phyloP scores from a whole-genome alignment of 1,140 invertebrate species.

The Himalopsyche phryganea region DNA sequence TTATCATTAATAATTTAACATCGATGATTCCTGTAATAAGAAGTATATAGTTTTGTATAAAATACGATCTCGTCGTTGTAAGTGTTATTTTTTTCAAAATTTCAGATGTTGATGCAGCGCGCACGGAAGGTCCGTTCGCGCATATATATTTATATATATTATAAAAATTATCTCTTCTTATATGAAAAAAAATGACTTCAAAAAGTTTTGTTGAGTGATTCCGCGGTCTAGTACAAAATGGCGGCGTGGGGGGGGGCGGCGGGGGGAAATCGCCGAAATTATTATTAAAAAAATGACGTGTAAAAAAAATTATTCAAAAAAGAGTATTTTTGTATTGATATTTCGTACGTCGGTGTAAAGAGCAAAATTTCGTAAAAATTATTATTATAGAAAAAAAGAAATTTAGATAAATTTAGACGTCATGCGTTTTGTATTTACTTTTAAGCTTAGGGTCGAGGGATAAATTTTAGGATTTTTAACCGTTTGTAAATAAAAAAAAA shows the following conservation, averaged over 20 bases:
- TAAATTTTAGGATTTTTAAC: slow-evolving; percentile 43
- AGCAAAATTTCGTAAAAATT: slow-evolving; percentile 54
- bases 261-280: slow-evolving; percentile 27
- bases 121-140: slow-evolving; percentile 24
- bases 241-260: slow-evolving; percentile 14
- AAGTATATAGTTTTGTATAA: slow-evolving; percentile 36
- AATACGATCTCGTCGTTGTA: slow-evolving; percentile 35
- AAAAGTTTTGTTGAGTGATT: slow-evolving; percentile 17
- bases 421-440: slow-evolving; percentile 56
- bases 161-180: slow-evolving; percentile 21
- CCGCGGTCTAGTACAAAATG: slow-evolving; percentile 50
- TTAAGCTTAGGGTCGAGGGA: slow-evolving; percentile 41
- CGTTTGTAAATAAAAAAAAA: slow-evolving; percentile 54
- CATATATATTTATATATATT: slow-evolving; percentile 32
- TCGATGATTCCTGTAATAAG: slow-evolving; percentile 35
- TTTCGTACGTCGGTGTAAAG: slow-evolving; percentile 56
- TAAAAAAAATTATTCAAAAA: slow-evolving; percentile 56
- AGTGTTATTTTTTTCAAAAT: slow-evolving; percentile 36
- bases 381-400: slow-evolving; percentile 46
- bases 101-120: slow-evolving; percentile 33
- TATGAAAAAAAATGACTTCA: slow-evolving; percentile 24
- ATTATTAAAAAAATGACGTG: slow-evolving; percentile 41
- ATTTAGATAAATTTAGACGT: slow-evolving; percentile 55
- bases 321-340: slow-evolving; percentile 59
- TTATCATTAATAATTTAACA: slow-evolving; percentile 32